A percentile compares a stretch with the other conserved stretches of the same genome.
Conservation (phyloP, 2,888 invertebrate genomes). For the Isotomurus palustris region DNA sequence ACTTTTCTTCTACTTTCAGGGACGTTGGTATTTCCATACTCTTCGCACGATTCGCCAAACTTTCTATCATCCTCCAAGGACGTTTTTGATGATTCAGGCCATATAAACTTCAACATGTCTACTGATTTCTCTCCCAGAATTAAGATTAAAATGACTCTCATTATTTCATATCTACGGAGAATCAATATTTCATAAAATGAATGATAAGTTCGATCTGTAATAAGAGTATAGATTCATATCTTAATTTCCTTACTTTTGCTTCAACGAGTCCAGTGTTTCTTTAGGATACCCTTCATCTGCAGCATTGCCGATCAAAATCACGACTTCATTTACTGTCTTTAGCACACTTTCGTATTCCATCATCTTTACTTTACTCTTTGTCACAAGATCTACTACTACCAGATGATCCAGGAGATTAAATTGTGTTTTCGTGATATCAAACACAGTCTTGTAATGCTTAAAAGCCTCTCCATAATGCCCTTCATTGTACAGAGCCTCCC, state of each 20-base stretch:
- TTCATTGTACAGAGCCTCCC: constrained; percentile 9
- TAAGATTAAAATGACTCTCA: constrained; percentile 39
- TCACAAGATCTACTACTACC: constrained; percentile 29
- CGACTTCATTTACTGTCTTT: constrained; percentile 37
- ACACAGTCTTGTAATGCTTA: constrained; percentile 36
- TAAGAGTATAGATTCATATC: no score
- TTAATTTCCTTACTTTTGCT: constrained; percentile 6
- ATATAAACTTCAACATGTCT: constrained; percentile 40
- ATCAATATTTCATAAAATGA: neutral
- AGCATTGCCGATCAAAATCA: constrained; percentile 23
- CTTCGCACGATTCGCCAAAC: neutral
- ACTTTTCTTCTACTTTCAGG: constrained; percentile 21
- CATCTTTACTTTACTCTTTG: constrained; percentile 40
- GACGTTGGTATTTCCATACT: neutral
- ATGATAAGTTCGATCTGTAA: no score
- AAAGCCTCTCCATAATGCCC: constrained; percentile 38
- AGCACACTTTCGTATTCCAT: constrained; percentile 43
- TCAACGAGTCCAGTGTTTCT: neutral
- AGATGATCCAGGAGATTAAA: constrained; percentile 41
- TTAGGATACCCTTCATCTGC: neutral
- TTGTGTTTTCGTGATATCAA: constrained; percentile 30
- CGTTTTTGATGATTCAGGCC: constrained; percentile 23
- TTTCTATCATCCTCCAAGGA: neutral
- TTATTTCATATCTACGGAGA: constrained; percentile 24
- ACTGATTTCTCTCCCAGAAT: constrained; percentile 36